phyloP scores from a whole-genome alignment of 2,797 vertebrate species.

The Scolopax bukidnonensis region DNA sequence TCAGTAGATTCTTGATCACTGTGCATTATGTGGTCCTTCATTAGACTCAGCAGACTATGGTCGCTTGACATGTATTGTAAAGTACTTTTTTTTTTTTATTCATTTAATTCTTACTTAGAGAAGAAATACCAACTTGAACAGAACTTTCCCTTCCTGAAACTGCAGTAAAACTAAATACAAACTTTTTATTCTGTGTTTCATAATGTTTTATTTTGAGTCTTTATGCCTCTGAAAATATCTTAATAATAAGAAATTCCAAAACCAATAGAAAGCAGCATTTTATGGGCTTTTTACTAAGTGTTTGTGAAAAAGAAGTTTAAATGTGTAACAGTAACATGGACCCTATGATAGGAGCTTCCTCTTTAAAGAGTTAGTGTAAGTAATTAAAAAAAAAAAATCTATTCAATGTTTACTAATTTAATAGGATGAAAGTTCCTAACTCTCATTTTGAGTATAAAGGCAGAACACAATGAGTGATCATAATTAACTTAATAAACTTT shows the following conservation, averaged over 20 bases:
- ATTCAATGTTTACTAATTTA: not conserved
- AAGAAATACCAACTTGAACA: not conserved
- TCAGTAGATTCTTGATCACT: not conserved
- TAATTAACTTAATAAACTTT: not conserved
- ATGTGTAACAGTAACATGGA: rapidly evolving
- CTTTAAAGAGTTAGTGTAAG: not conserved
- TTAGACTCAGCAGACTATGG: not conserved
- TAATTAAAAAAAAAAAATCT: not conserved
- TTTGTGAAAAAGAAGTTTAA: not conserved
- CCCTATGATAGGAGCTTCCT: not conserved
- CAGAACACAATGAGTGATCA: not conserved
- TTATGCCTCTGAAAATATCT: not conserved
- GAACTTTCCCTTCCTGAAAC: not conserved
- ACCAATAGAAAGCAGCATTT: not conserved
- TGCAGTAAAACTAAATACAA: not conserved
- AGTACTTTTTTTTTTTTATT: not conserved
- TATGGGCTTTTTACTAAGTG: not conserved
- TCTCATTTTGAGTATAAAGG: not conserved
- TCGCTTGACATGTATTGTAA: not conserved
- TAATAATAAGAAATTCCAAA: not conserved
- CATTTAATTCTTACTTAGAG: not conserved
- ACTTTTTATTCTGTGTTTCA: not conserved
- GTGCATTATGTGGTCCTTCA: not conserved
- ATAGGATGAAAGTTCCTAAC: not conserved
- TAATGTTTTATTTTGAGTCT: not conserved